Base-by-base conservation (phyloP, 2,113 vertebrate species). In the Calonectris borealis region DNA sequence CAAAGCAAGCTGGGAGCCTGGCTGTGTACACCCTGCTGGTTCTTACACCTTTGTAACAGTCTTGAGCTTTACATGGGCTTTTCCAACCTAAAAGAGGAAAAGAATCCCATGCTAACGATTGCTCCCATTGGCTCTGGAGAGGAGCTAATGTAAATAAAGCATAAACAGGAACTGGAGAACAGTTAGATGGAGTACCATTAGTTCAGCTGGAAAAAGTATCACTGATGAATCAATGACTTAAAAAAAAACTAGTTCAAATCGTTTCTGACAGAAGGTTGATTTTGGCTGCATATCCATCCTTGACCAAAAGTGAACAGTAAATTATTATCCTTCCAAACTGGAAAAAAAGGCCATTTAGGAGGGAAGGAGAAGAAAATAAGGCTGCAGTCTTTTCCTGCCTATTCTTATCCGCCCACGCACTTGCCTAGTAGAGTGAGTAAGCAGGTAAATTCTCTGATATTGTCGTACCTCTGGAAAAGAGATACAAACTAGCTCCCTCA, bases 21-120 rank as follows among this genome's bases (percentile, higher is more conserved):
- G 48, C 62, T 65, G 1, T 0, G 0, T 4, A 5, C 46, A 26
- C 19, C 57, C 32, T n/a, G 34, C 26, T 2, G 2, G 3, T 12
- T 40, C 80, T 40, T 15, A 9, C 17, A 16, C 54, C 13, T 46
- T 8, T 9, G 5, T 8, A 10, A 32, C 57, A 54, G 51, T 61
- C 48, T n/a, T 6, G 4, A 65, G 61, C 31, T 71, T 60, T 5
- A 34, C 18, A 27, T 26, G 25, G 68, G 17, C 51, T 54, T 69
- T 68, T 84, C 86, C 34, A 65, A 0, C 10, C 6, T 19, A 10
- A 26, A 49, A 22, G 3, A 40, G 10, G 20, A 46, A 46, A 52
- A 66, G 9, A 60, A 61, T 29, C 20, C 57, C 65, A 20, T 16
- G 5, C n/a, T 80, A 69, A 19, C 0, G 5, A 29, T 18, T 34